These are phyloP conservation scores for Kryptopterus vitreolus DNA, from an alignment of 2,797 vertebrate species.

Conservation along the genomic window DNA sequence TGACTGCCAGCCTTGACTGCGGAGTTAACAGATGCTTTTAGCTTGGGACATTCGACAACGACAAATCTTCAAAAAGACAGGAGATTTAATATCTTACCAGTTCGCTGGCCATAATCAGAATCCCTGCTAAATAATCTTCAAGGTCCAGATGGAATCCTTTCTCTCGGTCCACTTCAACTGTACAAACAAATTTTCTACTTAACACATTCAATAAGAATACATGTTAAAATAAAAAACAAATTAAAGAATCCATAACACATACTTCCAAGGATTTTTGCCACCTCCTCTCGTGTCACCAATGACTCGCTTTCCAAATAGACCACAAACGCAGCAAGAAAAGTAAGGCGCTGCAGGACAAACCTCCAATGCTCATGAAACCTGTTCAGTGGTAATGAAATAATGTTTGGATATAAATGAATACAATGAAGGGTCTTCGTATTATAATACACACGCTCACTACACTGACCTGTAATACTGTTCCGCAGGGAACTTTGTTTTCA, in stretches of 20 bases:
- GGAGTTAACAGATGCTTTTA: not conserved
- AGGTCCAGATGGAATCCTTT: constrained; percentile 96
- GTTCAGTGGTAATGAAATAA: constrained; percentile 27
- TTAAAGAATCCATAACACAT: constrained; percentile 57
- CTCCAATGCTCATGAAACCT: constrained; percentile 98
- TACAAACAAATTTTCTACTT: constrained; percentile 30
- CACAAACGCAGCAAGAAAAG: constrained; percentile 89
- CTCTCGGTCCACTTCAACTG: constrained; percentile 91
- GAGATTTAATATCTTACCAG: constrained; percentile 76
- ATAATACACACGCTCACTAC: not conserved
- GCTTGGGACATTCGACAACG: not conserved
- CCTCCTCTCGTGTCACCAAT: constrained; percentile 89
- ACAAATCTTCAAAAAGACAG: constrained; percentile 46
- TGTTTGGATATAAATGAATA: not conserved
- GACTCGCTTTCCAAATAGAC: constrained; percentile 92
- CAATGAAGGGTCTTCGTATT: not conserved
- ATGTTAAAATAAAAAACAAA: not conserved
- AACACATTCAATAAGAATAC: not conserved
- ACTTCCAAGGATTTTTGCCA: constrained; percentile 92
- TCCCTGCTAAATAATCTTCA: constrained; percentile 94
- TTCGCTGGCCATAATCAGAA: constrained; percentile 94
- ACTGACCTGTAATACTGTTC: constrained; percentile 95
- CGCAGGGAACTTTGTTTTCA: constrained; percentile 92
- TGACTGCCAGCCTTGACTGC: constrained; percentile 91
- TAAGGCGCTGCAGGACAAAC: constrained; percentile 92